These are phyloP conservation scores for Montipora cactus DNA, from an alignment of 64 coral and sea anemone genomes.

Conservation along the genomic window DNA sequence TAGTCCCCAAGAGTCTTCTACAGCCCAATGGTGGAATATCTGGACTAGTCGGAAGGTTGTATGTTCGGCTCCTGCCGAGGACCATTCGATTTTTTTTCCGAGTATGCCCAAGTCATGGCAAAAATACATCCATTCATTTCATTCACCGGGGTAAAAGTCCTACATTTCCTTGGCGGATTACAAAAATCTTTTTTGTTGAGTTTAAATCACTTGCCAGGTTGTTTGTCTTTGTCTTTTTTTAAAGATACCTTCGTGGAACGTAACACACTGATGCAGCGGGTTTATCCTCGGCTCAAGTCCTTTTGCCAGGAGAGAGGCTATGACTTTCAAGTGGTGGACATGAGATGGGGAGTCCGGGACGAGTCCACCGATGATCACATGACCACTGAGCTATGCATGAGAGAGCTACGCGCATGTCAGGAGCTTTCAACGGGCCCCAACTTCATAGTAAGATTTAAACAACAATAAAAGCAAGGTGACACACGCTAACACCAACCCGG, in stretches of 20 bases:
- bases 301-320: conserved; percentile 95
- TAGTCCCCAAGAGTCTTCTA: too few relatives aligned
- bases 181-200: neutral
- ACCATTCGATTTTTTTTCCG: too few relatives aligned
- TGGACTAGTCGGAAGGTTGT: too few relatives aligned
- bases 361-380: conserved; percentile 97
- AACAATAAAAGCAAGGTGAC: too few relatives aligned
- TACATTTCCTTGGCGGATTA: too few relatives aligned
- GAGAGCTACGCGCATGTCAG: conserved; percentile 92
- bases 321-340: conserved; percentile 96
- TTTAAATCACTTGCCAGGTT: neutral
- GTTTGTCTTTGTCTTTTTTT: neutral
- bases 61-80: too few relatives aligned
- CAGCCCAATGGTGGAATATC: too few relatives aligned
- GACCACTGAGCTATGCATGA: conserved; percentile 95
- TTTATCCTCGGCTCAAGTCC: conserved; percentile 84
- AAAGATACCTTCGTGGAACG: conserved; percentile 93
- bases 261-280: conserved; percentile 85
- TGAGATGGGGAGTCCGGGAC: conserved; percentile 95
- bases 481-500: too few relatives aligned
- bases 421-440: conserved; percentile 94
- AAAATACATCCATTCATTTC: too few relatives aligned
- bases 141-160: too few relatives aligned
- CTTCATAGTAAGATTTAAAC: conserved; percentile 76
- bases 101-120: too few relatives aligned